phyloP scores from a whole-genome alignment of 2,113 vertebrate genomes.

The Hippolais icterina region DNA sequence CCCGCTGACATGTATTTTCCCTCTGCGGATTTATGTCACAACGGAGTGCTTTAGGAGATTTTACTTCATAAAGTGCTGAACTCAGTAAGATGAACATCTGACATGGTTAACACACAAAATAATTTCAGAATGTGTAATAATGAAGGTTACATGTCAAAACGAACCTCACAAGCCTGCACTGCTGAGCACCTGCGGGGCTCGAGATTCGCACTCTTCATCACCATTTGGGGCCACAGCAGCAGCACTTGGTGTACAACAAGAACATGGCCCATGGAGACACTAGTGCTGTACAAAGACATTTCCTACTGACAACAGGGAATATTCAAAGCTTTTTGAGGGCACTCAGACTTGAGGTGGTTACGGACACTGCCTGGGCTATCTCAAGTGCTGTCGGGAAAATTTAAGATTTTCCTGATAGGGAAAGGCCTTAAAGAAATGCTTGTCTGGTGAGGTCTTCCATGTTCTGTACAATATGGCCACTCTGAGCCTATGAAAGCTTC shows the following conservation, averaged over 20 bases:
- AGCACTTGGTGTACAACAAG: background rate
- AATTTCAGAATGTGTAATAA: background rate
- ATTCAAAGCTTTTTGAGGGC: background rate
- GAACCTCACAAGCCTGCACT: background rate
- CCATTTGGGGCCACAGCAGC: accelerated
- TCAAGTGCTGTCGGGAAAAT: background rate
- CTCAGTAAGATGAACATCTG: background rate
- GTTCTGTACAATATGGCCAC: background rate
- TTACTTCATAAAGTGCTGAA: background rate
- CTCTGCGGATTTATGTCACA: background rate
- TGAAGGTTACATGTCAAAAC: background rate
- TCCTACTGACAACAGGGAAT: background rate
- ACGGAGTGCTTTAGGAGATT: background rate
- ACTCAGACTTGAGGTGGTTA: background rate
- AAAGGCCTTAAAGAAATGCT: background rate
- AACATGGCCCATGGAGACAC: background rate
- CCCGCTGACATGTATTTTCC: accelerated
- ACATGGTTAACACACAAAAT: background rate
- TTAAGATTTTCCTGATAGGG: background rate
- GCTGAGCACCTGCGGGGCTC: background rate
- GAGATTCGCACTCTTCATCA: accelerated
- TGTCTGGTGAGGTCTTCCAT: accelerated
- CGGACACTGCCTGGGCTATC: accelerated
- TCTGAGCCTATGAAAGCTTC: background rate
- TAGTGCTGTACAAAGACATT: accelerated